Evolutionary conservation across 2,113 vertebrate genomes (phyloP), one percentile per base, ranked within the genome.

Genomic region (Xiphias gladius): DNA sequence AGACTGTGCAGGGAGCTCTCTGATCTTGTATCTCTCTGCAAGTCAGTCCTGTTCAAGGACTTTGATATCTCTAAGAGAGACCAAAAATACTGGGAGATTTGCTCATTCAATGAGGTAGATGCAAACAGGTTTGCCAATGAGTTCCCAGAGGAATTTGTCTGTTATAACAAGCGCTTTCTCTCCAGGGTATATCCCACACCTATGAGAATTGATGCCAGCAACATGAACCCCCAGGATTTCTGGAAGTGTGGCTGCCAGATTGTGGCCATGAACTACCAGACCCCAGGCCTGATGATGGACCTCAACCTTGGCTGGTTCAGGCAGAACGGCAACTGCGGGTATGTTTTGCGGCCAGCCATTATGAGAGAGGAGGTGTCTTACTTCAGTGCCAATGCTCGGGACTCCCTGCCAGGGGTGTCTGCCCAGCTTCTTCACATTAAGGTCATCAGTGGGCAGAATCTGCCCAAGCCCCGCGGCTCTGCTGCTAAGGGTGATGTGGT

Each of bases 241-340:
- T 98, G 97, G 97, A 98, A 98, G 83, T 98, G 97, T 1, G 97
- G 97, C 83, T 98, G 97, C 92, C 97, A 98, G 85, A 97, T 98
- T 84, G 97, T 98, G 75, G 97, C 97, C 63, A 97, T 98, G 97
- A 98, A 98, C 93, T 97, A 97, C 88, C 97, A 98, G 85, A 98
- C 97, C 0, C 97, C 97, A 0, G 97, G 97, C 11, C 90, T 98
- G 52, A 98, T 98, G 97, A 97, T 97, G 97, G 97, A 98, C 90
- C 95, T 98, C 24, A 97, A 97, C 0, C 89, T 96, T 0, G 97
- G 97, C 62, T 98, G 97, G 97, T 98, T 98, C 92, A 93, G 94
- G 72, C 97, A 97, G 87, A 98, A 98, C 0, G 97, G 97, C 12
- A 97, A 97, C 83, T 98, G 97, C 0, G 97, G 97, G 32, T 98